Percentiles rank a stretch among this genome's conserved stretches.
Conservation (phyloP, 2,113 vertebrate genomes). For the Ameiurus melas region DNA sequence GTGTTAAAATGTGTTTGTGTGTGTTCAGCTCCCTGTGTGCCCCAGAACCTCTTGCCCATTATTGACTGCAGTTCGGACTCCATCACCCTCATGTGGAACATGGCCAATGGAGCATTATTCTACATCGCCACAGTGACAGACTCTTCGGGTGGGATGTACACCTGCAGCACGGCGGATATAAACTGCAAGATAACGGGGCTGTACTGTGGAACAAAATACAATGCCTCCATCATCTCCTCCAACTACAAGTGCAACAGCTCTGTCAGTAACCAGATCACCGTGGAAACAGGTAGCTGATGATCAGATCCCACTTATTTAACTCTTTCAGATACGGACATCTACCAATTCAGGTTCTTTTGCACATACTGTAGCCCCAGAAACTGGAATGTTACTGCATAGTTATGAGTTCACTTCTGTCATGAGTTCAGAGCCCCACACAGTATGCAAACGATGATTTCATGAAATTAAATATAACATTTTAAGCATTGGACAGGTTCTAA, state of each 20-base stretch:
- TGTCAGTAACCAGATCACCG: slow-evolving; percentile 57
- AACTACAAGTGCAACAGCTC: slow-evolving; percentile 75
- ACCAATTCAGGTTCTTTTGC: background rate
- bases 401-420: background rate
- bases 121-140: slow-evolving; percentile 63
- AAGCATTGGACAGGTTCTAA: background rate
- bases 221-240: slow-evolving; percentile 59
- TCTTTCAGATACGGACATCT: background rate
- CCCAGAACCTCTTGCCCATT: slow-evolving; percentile 60
- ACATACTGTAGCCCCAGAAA: background rate
- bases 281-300: slow-evolving; percentile 69
- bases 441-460: background rate
- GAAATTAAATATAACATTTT: background rate
- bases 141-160: slow-evolving; percentile 47
- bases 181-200: slow-evolving; percentile 64
- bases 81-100: slow-evolving; percentile 64
- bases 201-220: slow-evolving; percentile 71
- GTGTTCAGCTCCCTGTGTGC: slow-evolving; percentile 70
- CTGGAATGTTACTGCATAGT: background rate
- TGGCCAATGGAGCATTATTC: slow-evolving; percentile 57
- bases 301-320: background rate
- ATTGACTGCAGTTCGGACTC: slow-evolving; percentile 64
- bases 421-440: background rate
- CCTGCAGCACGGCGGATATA: slow-evolving; percentile 57
- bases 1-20: slow-evolving; percentile 5